phyloP scores from a whole-genome alignment of 92 coral and sea anemone genomes.

The Parazoanthus darwini region DNA sequence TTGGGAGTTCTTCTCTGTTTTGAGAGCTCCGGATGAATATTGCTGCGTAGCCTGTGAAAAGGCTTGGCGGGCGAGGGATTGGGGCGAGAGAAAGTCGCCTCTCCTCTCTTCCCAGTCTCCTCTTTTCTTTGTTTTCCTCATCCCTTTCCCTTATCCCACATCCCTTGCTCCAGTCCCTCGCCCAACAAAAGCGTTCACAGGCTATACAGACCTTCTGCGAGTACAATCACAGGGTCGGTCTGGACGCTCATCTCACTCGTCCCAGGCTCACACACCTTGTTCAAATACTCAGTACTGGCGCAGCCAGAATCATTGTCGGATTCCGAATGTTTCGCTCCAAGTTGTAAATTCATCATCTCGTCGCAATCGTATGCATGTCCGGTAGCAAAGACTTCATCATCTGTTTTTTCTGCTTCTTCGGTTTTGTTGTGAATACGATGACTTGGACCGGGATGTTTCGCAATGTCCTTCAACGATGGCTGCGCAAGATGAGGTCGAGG shows the following conservation, averaged over 20 bases:
- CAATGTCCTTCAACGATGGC: background rate
- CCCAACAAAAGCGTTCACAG: slow-evolving; percentile 32
- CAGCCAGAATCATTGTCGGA: slow-evolving; percentile 40
- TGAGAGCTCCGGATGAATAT: background rate
- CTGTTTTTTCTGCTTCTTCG: background rate
- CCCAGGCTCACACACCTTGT: slow-evolving; percentile 48
- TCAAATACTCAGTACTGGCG: slow-evolving; percentile 41
- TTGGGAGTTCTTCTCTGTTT: background rate
- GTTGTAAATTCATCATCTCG: background rate
- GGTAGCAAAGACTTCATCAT: slow-evolving; percentile 13
- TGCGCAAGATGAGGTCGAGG: background rate
- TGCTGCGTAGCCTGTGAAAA: slow-evolving; percentile 37
- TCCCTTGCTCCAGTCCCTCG: slow-evolving; percentile 33
- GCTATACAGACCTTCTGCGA: slow-evolving; percentile 51
- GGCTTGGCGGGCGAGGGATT: slow-evolving; percentile 24
- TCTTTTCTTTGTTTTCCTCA: background rate
- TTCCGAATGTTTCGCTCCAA: slow-evolving; percentile 14
- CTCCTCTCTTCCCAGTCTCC: slow-evolving; percentile 14
- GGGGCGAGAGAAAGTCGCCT: slow-evolving; percentile 19
- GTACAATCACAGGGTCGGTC: slow-evolving; percentile 46
- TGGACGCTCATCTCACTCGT: slow-evolving; percentile 41
- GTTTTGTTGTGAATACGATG: background rate
- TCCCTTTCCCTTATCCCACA: background rate
- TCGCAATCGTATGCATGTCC: slow-evolving; percentile 24
- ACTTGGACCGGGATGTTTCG: background rate